These are phyloP conservation scores for Dione vanillae DNA, from an alignment of 2,888 invertebrate species.

Conservation along the genomic window DNA sequence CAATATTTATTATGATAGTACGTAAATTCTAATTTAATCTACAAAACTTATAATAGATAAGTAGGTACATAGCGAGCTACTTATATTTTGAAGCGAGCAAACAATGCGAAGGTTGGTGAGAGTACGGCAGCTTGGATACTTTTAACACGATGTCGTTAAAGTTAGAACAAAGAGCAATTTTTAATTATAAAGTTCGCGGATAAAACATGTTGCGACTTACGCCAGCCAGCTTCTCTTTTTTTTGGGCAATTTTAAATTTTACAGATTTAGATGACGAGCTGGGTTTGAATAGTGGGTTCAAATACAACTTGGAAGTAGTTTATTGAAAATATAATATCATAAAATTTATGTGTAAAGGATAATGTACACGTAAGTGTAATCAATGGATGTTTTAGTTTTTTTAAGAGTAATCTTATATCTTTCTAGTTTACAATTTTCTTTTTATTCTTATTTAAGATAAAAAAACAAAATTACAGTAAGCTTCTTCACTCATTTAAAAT, in stretches of 20 bases:
- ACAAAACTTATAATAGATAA: conserved; percentile 5
- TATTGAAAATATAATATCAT: too few species aligned
- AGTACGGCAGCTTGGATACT: conserved; percentile 38
- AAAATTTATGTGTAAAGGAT: too few species aligned
- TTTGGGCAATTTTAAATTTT: conserved; percentile 36
- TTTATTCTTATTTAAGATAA: too few species aligned
- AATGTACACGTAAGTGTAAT: too few species aligned
- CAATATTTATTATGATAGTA: not conserved
- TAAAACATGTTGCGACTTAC: conserved; percentile 43
- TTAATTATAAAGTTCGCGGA: conserved; percentile 48
- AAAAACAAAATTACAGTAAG: too few species aligned
- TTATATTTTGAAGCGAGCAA: conserved; percentile 32
- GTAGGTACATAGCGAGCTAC: not conserved
- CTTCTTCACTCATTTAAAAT: too few species aligned
- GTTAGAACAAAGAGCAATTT: conserved; percentile 47
- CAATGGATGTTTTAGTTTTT: too few species aligned
- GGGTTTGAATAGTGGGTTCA: not conserved
- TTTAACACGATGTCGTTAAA: conserved; percentile 44
- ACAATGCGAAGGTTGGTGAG: conserved; percentile 33
- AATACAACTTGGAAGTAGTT: too few species aligned
- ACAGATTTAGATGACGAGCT: conserved; percentile 17
- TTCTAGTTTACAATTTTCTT: too few species aligned
- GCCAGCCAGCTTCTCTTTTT: conserved; percentile 33
- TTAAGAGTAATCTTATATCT: too few species aligned
- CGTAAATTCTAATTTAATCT: not conserved